Evolutionary conservation across 2,113 vertebrate species (phyloP).

Genomic region (Pseudonaja textilis): DNA sequence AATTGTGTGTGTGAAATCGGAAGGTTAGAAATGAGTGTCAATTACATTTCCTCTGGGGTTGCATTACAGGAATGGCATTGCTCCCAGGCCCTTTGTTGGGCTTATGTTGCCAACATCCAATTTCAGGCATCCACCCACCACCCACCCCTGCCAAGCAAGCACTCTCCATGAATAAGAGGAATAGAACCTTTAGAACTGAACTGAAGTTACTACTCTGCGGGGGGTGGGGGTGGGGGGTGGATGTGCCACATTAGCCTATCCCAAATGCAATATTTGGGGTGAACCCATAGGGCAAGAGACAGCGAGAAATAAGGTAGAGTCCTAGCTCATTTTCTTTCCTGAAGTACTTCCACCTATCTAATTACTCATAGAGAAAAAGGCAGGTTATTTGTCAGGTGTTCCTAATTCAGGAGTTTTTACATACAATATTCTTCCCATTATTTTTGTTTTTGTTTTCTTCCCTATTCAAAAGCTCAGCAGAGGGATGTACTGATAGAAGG

Average conservation of each 20-base stretch:
- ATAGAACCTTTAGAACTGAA: neutral
- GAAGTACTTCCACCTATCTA: neutral
- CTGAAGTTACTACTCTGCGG: neutral
- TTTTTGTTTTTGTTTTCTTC: neutral
- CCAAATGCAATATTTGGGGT: neutral
- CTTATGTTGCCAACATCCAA: neutral
- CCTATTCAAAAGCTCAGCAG: neutral
- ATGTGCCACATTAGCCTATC: neutral
- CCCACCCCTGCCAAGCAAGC: neutral
- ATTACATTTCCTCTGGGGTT: neutral
- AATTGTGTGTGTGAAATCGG: neutral
- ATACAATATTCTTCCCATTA: neutral
- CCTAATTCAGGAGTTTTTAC: neutral
- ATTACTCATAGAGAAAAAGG: neutral
- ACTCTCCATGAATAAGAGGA: neutral
- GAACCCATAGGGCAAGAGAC: neutral
- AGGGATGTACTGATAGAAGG: neutral
- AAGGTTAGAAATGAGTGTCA: neutral
- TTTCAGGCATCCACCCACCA: neutral
- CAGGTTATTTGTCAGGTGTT: neutral
- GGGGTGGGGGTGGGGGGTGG: neutral
- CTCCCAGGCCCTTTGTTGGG: neutral
- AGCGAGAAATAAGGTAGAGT: neutral
- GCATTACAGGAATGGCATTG: neutral
- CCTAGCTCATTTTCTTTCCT: neutral